Conservation (phyloP, 2,797 vertebrate genomes). For the Sitta carolinensis region DNA sequence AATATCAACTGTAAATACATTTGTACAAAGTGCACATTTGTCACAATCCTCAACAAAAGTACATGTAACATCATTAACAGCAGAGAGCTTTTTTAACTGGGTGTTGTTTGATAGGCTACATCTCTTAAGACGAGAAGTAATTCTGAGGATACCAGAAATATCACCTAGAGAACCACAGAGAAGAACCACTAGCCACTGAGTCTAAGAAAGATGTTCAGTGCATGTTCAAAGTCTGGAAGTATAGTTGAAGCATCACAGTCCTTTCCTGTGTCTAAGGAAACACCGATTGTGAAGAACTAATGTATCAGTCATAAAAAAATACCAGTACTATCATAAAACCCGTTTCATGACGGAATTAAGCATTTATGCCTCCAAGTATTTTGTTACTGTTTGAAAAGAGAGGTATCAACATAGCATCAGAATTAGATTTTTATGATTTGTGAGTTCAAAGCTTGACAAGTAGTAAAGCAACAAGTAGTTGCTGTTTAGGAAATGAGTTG, state of each 20-base stretch:
- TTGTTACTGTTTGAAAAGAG: neutral
- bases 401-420: neutral
- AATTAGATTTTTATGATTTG: neutral
- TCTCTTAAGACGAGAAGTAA: neutral
- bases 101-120: neutral
- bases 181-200: neutral
- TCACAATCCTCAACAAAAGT: neutral
- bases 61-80: neutral
- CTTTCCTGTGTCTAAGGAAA: neutral
- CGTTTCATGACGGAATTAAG: neutral
- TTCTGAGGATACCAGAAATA: neutral
- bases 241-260: neutral
- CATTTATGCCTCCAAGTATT: neutral
- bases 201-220: neutral
- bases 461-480: neutral
- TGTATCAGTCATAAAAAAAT: neutral
- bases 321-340: neutral
- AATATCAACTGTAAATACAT: neutral
- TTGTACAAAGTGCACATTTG: neutral
- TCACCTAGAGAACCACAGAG: neutral
- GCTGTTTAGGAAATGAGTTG: neutral
- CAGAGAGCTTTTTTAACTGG: neutral
- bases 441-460: neutral
- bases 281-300: neutral
- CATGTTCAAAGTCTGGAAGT: neutral